Percentiles rank a stretch among this genome's conserved stretches.
Evolutionary conservation across 2,797 vertebrate genomes (phyloP).

Genomic region (Esox masquinongy): DNA sequence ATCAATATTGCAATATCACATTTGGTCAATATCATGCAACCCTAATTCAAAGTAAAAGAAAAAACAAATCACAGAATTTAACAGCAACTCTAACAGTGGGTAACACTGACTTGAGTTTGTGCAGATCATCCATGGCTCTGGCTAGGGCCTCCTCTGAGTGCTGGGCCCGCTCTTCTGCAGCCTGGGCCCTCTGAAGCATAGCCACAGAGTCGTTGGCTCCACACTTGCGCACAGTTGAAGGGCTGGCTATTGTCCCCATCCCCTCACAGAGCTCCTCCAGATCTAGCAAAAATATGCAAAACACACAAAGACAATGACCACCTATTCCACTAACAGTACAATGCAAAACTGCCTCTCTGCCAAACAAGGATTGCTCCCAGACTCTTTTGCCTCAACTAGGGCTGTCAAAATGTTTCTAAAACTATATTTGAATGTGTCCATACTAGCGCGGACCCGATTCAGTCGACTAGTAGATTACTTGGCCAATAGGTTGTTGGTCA

Average conservation of each 20-base stretch:
- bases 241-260: constrained; percentile 13
- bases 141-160: constrained; percentile 81
- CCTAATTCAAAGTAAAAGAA: no score
- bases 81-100: not conserved
- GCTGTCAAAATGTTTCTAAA: not conserved
- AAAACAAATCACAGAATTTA: not conserved
- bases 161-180: constrained; percentile 77
- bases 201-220: constrained; percentile 10
- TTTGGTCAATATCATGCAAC: no score
- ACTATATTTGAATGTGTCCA: no score
- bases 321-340: not conserved
- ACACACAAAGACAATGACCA: not conserved
- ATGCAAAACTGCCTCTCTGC: not conserved
- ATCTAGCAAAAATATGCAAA: constrained; percentile 68
- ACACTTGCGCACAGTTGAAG: constrained; percentile 37
- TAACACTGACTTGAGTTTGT: constrained; percentile 84
- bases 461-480: no score
- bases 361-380: not conserved
- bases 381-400: not conserved
- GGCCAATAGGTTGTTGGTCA: no score
- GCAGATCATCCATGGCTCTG: constrained; percentile 84
- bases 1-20: no score
- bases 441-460: no score
- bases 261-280: constrained; percentile 81
- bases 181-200: constrained; percentile 70